A percentile compares a stretch with the other conserved stretches of the same genome.
phyloP scores from a whole-genome alignment of 2,888 invertebrate genomes.

The Melinaea menophilus region DNA sequence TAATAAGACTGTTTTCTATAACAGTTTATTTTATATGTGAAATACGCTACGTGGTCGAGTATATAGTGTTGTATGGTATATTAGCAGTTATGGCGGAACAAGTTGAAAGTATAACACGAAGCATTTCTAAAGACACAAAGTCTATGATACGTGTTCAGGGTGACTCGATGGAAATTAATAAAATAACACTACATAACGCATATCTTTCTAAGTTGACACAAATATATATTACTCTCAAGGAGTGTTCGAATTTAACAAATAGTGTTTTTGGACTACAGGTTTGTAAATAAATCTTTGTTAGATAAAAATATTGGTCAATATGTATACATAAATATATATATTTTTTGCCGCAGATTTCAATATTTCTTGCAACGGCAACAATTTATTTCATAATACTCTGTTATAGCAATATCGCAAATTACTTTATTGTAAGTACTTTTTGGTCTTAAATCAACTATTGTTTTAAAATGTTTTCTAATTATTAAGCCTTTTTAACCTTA shows the following conservation, averaged over 20 bases:
- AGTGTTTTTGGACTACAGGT: conserved; percentile 24
- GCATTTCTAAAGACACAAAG: conserved; percentile 12
- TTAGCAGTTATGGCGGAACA: conserved; percentile 40
- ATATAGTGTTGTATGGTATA: conserved; percentile 34
- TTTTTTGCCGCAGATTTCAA: too few relatives aligned
- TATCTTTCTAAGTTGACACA: conserved; percentile 14
- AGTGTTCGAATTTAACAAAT: conserved; percentile 18
- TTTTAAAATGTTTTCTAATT: too few relatives aligned
- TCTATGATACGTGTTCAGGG: conserved; percentile 16
- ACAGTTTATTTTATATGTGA: too few relatives aligned
- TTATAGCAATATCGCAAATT: too few relatives aligned
- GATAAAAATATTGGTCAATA: too few relatives aligned
- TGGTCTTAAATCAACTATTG: too few relatives aligned
- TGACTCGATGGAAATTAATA: background rate
- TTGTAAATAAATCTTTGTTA: background rate
- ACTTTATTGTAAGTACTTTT: too few relatives aligned
- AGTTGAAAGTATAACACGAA: conserved; percentile 35
- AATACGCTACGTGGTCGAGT: conserved; percentile 31
- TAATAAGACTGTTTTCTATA: too few relatives aligned
- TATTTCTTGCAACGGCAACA: too few relatives aligned
- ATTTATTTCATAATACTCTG: too few relatives aligned
- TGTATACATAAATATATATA: too few relatives aligned
- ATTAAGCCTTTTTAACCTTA: too few relatives aligned
- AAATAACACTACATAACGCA: background rate
- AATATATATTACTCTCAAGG: conserved; percentile 17